Evolutionary conservation across 2,797 vertebrate genomes (phyloP).

Genomic region (Ibycter americanus): DNA sequence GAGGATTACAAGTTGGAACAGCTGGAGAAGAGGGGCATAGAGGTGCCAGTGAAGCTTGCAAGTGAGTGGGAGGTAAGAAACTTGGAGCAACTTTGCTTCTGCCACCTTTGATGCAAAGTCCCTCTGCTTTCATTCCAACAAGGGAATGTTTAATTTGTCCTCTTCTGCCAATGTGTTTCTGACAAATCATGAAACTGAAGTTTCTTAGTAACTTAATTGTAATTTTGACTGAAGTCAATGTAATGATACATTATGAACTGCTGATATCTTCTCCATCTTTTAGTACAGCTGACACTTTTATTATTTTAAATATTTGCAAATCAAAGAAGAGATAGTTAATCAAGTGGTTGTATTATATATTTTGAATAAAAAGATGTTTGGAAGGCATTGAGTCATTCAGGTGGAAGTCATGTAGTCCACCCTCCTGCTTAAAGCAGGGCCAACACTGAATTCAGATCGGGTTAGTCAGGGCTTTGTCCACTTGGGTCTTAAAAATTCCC

Average conservation of each 20-base stretch:
- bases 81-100: neutral
- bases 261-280: neutral
- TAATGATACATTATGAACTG: neutral
- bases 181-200: neutral
- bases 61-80: conserved; percentile 83
- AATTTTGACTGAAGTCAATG: neutral
- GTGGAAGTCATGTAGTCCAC: neutral
- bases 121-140: neutral
- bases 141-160: neutral
- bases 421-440: neutral
- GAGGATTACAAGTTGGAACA: conserved; percentile 75
- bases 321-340: neutral
- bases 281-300: neutral
- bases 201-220: neutral
- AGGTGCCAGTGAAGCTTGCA: conserved; percentile 80
- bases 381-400: neutral
- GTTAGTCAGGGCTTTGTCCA: neutral
- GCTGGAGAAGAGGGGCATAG: conserved; percentile 79
- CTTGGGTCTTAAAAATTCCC: neutral
- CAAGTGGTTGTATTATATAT: neutral
- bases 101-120: neutral
- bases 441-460: neutral
- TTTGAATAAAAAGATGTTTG: neutral
- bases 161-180: neutral
- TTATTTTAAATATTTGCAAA: too few relatives aligned